Base-by-base conservation (phyloP, 1,140 invertebrate species). In the Holotrichia oblita region DNA sequence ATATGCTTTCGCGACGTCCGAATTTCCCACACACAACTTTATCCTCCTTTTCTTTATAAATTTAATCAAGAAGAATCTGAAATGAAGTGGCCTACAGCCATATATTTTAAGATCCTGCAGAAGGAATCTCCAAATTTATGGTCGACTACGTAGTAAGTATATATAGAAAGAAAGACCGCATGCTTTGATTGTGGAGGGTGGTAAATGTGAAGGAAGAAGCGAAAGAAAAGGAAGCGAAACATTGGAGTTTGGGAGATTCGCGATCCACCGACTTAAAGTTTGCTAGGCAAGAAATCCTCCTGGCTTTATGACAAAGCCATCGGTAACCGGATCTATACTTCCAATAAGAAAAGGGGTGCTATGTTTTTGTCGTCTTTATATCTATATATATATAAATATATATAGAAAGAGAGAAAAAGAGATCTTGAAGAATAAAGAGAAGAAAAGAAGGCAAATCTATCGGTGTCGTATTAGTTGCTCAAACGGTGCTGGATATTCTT, bases 231-330 rank as follows among this genome's bases (percentile, higher is more conserved):
- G 41, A 42, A 42, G 8, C 41, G 41, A 3, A 12, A 2, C 41
- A 12, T 9, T 42, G 44, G 12, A 48, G 44, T 48, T 14, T 14
- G n/a, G n/a, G 44, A n/a, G 44, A 12, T 48, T 48, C 7, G 44
- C 44, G 44, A 48, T 48, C 44, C 44, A n/a, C n/a, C 44, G n/a
- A 48, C 44, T 48, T 48, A 48, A 48, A 48, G 44, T 48, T 48
- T 48, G 44, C 44, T 8, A 9, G 12, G 44, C 44, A 48, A 12
- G 44, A 48, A 48, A 48, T 48, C 10, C 44, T 48, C 44, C 44
- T n/a, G 44, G 44, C 44, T 48, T 48, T 48, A 48, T 12, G 8
- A n/a, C 8, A 48, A 48, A 48, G 44, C 44, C 44, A 14, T 48
- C 44, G 44, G 44, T 48, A 48, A 48, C 44, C 44, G 44, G 12